These are phyloP conservation scores for Ennomos quercinarius DNA, from an alignment of 2,888 invertebrate species.

Conservation along the genomic window DNA sequence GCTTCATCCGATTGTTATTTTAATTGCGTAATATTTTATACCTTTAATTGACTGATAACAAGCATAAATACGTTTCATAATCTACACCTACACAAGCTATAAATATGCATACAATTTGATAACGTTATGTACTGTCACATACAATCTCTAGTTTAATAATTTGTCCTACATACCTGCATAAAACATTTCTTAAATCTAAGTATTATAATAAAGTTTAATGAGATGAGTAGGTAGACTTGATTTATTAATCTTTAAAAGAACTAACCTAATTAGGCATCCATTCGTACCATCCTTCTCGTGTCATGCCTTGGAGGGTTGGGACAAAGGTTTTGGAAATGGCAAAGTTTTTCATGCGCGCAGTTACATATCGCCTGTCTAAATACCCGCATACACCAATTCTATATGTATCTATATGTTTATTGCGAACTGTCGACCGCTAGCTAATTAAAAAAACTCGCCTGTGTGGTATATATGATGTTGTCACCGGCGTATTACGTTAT, in stretches of 20 bases:
- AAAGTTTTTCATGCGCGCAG: neutral
- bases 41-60: constrained; percentile 14
- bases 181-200: too few relatives aligned
- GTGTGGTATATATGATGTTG: constrained; percentile 42
- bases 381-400: neutral
- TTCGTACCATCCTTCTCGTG: constrained; percentile 7
- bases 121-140: constrained; percentile 1
- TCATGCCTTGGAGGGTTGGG: constrained; percentile 2
- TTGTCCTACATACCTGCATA: too few relatives aligned
- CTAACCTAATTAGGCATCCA: constrained; percentile 18
- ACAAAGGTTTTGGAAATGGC: constrained; percentile 21
- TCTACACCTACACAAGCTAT: neutral
- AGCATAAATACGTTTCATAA: constrained; percentile 8
- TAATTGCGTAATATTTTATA: constrained; percentile 2
- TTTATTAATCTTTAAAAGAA: neutral
- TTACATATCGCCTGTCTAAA: neutral
- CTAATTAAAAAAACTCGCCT: constrained; percentile 25
- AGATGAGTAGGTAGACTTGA: neutral
- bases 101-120: constrained; percentile 2
- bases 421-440: constrained; percentile 6
- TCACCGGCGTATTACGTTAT: constrained; percentile 60
- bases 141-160: neutral
- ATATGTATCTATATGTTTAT: neutral
- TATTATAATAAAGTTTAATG: too few relatives aligned
- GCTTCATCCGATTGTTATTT: neutral